Base-by-base conservation (phyloP, 2,113 vertebrate genomes). In the Platysteira castanea region DNA sequence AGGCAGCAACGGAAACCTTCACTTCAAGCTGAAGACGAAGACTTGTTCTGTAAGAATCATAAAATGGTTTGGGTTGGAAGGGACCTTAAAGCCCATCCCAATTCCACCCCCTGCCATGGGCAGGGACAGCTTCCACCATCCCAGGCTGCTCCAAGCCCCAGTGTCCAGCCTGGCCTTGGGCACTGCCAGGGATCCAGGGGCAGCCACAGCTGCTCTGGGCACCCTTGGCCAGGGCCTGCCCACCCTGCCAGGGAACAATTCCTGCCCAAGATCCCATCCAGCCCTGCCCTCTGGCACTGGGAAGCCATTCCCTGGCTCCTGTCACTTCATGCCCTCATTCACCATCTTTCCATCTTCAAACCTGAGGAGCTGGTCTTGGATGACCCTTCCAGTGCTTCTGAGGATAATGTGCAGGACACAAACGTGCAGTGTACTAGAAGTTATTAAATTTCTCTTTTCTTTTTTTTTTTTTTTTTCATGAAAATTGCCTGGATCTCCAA, bases 401-500 rank as follows among this genome's bases (percentile, higher is more conserved):
- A 49, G 56, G 18, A 54, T 56, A 49, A 60, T 5, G 19, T 30
- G 41, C 5, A 37, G 33, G 44, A 53, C 49, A 65, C 17, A 14
- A 10, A 81, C 46, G 11, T 78, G 39, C 42, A 31, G 18, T 12
- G n/a, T 41, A 6, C 19, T 44, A 41, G 39, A 86, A 94, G 11
- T 87, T 89, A 89, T 84, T 81, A 88, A 95, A 94, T 31, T 8
- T 33, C 7, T 52, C 22, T 84, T 67, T 42, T 69, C 13, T 57
- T 64, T 31, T 35, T 83, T 37, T 64, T 31, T 35, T 83, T 37
- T 53, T 41, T 65, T 7, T 10, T 0, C n/a, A 85, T 30, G n/a
- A 49, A 84, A 96, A 73, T 70, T 83, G 69, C 70, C 88, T 71
- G 35, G 31, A 91, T 95, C 79, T 94, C 73, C 91, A 93, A 91